phyloP scores from a whole-genome alignment of 1,140 invertebrate genomes.

The Plectus sambesii region DNA sequence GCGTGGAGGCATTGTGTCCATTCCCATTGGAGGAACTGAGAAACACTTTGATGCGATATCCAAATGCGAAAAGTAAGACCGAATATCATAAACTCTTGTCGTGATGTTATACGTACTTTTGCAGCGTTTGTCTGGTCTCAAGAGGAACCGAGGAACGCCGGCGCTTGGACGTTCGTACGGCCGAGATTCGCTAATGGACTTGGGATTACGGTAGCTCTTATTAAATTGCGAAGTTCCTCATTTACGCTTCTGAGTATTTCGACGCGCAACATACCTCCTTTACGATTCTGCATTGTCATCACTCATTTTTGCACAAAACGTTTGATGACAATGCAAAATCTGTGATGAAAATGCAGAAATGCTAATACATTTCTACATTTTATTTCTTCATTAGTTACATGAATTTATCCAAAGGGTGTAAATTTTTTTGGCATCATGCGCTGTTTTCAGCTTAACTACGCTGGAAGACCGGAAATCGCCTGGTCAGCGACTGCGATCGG shows the following conservation, averaged over 20 bases:
- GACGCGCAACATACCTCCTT: too few species aligned
- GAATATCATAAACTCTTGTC: constrained; percentile 9
- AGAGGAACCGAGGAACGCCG: constrained; percentile 94
- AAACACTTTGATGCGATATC: constrained; percentile 62
- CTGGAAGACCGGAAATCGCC: constrained; percentile 62
- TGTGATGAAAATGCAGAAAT: too few species aligned
- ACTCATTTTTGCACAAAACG: constrained; percentile 6
- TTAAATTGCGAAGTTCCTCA: background rate
- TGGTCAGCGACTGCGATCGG: constrained; percentile 72
- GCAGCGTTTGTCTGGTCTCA: constrained; percentile 87
- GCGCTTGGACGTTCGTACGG: constrained; percentile 82
- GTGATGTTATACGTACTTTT: constrained; percentile 27
- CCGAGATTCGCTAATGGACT: constrained; percentile 80
- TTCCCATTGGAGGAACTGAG: constrained; percentile 72
- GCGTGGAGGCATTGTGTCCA: constrained; percentile 77
- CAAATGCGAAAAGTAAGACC: constrained; percentile 62
- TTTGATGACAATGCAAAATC: too few species aligned
- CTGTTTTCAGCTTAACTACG: constrained; percentile 63
- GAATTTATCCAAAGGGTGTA: too few species aligned
- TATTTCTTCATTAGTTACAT: too few species aligned
- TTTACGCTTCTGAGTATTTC: constrained; percentile 7
- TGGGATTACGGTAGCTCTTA: constrained; percentile 57
- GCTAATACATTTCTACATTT: too few species aligned
- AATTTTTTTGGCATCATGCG: constrained; percentile 21
- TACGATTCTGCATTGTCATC: too few species aligned